A percentile compares a stretch with the other conserved stretches of the same genome.
Conservation (phyloP, 2,888 invertebrate genomes). For the Clusia tigrina region DNA sequence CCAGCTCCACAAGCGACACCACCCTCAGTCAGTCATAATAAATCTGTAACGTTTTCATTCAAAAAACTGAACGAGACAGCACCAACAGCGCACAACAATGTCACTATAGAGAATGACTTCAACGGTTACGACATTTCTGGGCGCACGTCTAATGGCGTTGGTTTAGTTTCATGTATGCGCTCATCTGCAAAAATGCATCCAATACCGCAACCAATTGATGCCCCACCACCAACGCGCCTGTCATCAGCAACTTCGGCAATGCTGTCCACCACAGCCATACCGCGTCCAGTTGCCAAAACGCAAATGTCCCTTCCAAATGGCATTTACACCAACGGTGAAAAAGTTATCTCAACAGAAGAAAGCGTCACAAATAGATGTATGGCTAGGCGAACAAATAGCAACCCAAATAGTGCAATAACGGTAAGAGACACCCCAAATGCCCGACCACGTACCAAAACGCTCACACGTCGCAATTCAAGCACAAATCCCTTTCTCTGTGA, state of each 20-base stretch:
- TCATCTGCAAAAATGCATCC: slow-evolving; percentile 21
- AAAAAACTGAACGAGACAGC: slow-evolving; percentile 41
- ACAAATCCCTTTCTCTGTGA: slow-evolving; percentile 60
- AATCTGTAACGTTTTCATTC: slow-evolving; percentile 55
- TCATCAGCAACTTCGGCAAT: slow-evolving; percentile 46
- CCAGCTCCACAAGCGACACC: slow-evolving; percentile 65
- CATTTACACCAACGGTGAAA: too few relatives aligned
- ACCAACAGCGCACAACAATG: slow-evolving; percentile 8
- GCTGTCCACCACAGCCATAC: slow-evolving; percentile 53
- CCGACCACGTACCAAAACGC: neutral
- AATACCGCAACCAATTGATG: slow-evolving; percentile 50
- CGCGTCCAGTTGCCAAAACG: slow-evolving; percentile 59
- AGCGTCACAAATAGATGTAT: too few relatives aligned
- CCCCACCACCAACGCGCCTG: slow-evolving; percentile 48
- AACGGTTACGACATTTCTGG: neutral
- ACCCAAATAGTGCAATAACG: too few relatives aligned
- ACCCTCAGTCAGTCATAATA: slow-evolving; percentile 41
- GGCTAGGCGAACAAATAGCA: too few relatives aligned
- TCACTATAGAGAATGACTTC: neutral
- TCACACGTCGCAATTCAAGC: slow-evolving; percentile 54
- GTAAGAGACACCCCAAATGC: too few relatives aligned
- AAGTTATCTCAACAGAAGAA: too few relatives aligned
- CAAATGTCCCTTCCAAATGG: slow-evolving; percentile 54
- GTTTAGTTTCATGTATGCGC: slow-evolving; percentile 37
- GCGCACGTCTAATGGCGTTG: slow-evolving; percentile 21